Percentiles rank a stretch among this genome's conserved stretches.
Evolutionary conservation across 1,140 invertebrate species (phyloP).

Genomic region (Copidosoma floridanum): DNA sequence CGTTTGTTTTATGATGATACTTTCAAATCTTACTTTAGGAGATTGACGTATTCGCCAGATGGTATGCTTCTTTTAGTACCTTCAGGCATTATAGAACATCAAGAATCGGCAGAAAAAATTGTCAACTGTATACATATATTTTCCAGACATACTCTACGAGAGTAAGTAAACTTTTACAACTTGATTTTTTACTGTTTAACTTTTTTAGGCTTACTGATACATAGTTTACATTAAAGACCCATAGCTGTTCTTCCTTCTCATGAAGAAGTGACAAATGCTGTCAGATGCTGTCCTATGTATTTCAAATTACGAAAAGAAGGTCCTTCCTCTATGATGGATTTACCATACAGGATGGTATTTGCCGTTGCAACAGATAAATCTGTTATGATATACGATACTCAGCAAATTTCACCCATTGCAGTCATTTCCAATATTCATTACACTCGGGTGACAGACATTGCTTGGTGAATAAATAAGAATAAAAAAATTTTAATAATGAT

Average conservation of each 20-base stretch:
- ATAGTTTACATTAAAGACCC: conserved; percentile 63
- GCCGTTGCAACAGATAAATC: conserved; percentile 87
- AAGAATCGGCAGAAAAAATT: conserved; percentile 60
- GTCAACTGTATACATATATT: conserved; percentile 81
- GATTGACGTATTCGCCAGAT: conserved; percentile 85
- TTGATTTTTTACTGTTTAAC: conserved; percentile 1
- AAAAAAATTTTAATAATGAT: too few species aligned
- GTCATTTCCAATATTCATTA: conserved; percentile 91
- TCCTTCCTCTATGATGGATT: conserved; percentile 57
- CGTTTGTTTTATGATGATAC: conserved; percentile 92
- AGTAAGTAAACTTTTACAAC: conserved; percentile 66
- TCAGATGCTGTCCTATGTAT: conserved; percentile 76
- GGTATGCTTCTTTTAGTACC: conserved; percentile 86
- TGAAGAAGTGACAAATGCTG: conserved; percentile 75
- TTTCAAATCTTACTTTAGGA: conserved; percentile 87
- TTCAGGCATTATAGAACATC: conserved; percentile 71
- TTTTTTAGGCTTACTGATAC: not conserved
- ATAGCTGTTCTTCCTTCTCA: conserved; percentile 75
- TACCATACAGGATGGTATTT: conserved; percentile 85
- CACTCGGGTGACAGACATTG: conserved; percentile 84
- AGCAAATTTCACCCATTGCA: conserved; percentile 81
- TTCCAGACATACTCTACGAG: conserved; percentile 69
- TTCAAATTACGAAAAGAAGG: conserved; percentile 67
- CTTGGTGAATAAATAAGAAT: too few species aligned
- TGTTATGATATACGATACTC: conserved; percentile 88